Percentiles rank a stretch among this genome's conserved stretches.
Conservation (phyloP, 2,797 vertebrate genomes). For the Tapirus indicus region DNA sequence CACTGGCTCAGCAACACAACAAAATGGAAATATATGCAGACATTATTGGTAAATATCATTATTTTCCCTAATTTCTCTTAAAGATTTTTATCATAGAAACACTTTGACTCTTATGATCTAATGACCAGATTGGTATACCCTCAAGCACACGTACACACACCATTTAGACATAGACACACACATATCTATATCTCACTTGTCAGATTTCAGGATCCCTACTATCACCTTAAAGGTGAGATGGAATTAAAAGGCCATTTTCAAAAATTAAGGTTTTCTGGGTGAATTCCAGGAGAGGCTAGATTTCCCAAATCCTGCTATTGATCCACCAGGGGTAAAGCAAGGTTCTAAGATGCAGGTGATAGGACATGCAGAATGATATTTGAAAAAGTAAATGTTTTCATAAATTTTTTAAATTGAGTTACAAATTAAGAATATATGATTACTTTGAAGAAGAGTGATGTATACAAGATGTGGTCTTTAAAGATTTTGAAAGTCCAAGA, state of each 20-base stretch:
- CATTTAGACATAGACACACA: neutral
- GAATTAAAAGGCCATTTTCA: neutral
- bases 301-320: neutral
- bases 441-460: neutral
- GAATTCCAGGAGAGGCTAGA: neutral
- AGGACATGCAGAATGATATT: slow-evolving; percentile 10
- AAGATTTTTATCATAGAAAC: slow-evolving; percentile 50
- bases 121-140: neutral
- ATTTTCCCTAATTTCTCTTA: neutral
- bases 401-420: neutral
- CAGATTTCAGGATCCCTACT: neutral
- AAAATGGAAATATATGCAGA: slow-evolving; percentile 99
- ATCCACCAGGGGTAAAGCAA: neutral
- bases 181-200: neutral
- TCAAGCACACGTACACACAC: neutral
- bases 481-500: slow-evolving; percentile 21
- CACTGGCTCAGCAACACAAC: slow-evolving; percentile 96
- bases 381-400: slow-evolving; percentile 25
- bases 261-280: neutral
- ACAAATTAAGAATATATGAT: neutral
- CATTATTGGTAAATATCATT: slow-evolving; percentile 93
- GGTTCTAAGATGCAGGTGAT: neutral
- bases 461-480: neutral
- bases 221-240: neutral
- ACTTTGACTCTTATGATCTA: neutral